These are phyloP conservation scores for Pyralis farinalis DNA, from an alignment of 2,888 invertebrate species.

Conservation along the genomic window DNA sequence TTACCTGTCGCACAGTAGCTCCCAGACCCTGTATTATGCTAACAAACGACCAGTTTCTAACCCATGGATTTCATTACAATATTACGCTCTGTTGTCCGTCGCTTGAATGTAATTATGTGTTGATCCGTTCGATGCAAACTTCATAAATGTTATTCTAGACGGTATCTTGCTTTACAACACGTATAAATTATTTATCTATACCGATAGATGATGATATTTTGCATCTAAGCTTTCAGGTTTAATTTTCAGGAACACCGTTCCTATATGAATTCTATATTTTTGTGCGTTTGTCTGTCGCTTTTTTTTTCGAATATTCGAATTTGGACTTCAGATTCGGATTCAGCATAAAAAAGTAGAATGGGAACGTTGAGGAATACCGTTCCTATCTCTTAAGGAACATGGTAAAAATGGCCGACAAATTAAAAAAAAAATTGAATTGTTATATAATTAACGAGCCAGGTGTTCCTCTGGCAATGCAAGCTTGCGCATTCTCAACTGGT, in stretches of 20 bases:
- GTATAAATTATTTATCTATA: background rate
- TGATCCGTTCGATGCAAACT: constrained; percentile 29
- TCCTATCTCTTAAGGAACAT: background rate
- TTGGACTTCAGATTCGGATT: too few species aligned
- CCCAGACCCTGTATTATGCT: constrained; percentile 29
- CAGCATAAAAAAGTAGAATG: too few species aligned
- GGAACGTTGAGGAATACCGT: background rate
- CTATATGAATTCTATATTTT: background rate
- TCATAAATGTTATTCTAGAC: constrained; percentile 14
- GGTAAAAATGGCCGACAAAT: too few species aligned
- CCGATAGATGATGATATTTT: background rate
- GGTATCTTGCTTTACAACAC: background rate
- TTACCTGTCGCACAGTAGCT: constrained; percentile 36
- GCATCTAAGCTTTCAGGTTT: background rate
- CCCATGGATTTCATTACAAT: constrained; percentile 28
- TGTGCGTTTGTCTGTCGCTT: too few species aligned
- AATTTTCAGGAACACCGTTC: too few species aligned
- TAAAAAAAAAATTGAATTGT: too few species aligned
- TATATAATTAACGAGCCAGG: too few species aligned
- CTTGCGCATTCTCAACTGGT: too few species aligned
- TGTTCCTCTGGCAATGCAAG: too few species aligned
- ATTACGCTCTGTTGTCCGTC: constrained; percentile 29
- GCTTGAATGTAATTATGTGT: constrained; percentile 33
- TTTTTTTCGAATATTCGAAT: too few species aligned
- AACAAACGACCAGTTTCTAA: constrained; percentile 37